These are phyloP conservation scores for Apis cerana DNA, from an alignment of 1,140 invertebrate genomes.

Conservation along the genomic window DNA sequence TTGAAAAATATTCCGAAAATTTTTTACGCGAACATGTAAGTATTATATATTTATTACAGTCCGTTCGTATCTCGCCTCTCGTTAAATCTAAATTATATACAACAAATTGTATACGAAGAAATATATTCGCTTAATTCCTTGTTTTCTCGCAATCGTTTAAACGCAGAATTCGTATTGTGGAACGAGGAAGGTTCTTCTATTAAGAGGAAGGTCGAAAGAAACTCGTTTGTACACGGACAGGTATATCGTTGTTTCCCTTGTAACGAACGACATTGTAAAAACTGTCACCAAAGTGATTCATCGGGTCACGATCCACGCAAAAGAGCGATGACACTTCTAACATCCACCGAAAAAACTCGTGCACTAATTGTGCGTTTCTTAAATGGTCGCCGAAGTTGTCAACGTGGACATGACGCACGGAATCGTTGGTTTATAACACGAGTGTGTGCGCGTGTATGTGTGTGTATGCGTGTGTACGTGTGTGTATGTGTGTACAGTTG, in stretches of 20 bases:
- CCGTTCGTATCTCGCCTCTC: background rate
- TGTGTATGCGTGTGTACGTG: too few species aligned
- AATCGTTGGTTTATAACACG: constrained; percentile 7
- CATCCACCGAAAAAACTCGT: background rate
- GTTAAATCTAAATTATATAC: constrained; percentile 41
- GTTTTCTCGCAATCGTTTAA: background rate
- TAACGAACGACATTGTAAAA: constrained; percentile 8
- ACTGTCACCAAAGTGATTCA: background rate
- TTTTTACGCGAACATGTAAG: background rate
- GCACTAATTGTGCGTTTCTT: background rate
- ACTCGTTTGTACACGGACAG: constrained; percentile 42
- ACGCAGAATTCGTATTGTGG: background rate
- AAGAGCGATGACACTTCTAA: constrained; percentile 36
- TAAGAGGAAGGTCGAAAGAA: constrained; percentile 24
- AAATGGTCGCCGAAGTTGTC: background rate
- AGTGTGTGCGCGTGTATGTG: too few species aligned
- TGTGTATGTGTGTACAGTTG: background rate
- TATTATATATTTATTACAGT: background rate
- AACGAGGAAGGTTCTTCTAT: too few species aligned
- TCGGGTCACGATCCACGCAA: constrained; percentile 10
- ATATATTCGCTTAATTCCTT: background rate
- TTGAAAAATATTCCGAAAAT: constrained; percentile 16
- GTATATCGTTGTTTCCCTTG: constrained; percentile 1
- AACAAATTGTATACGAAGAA: background rate
- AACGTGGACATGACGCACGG: background rate